phyloP scores from a whole-genome alignment of 2,888 invertebrate species.

The Sericinus montela region DNA sequence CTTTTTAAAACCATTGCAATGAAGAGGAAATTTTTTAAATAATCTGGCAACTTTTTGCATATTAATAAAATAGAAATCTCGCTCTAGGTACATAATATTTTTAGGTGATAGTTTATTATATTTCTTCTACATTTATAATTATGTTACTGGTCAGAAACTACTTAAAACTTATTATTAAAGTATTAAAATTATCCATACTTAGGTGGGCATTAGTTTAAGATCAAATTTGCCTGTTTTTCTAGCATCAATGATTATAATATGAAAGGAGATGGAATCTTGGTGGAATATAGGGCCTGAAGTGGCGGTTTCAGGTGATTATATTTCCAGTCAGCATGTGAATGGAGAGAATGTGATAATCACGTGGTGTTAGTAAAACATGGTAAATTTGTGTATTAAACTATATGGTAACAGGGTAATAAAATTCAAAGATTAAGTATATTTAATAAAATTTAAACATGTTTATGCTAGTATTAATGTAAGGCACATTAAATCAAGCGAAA shows the following conservation, averaged over 20 bases:
- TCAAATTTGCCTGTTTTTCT: slow-evolving; percentile 25
- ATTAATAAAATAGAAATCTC: slow-evolving; percentile 5
- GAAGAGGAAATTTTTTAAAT: not conserved
- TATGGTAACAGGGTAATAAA: no score
- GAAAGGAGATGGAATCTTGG: slow-evolving; percentile 32
- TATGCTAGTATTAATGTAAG: no score
- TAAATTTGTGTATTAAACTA: no score
- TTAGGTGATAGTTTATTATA: not conserved
- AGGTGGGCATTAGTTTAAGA: no score
- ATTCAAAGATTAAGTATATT: no score
- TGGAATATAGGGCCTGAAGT: slow-evolving; percentile 48
- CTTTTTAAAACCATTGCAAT: slow-evolving; percentile 10
- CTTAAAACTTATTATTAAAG: no score
- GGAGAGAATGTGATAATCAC: slow-evolving; percentile 25
- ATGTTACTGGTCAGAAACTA: not conserved
- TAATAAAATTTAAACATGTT: no score
- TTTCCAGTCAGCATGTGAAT: slow-evolving; percentile 29
- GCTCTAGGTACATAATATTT: not conserved
- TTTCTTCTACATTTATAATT: not conserved
- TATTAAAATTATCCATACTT: no score
- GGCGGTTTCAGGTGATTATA: slow-evolving; percentile 60
- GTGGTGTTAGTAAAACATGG: slow-evolving; percentile 23
- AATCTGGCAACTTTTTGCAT: slow-evolving; percentile 11
- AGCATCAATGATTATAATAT: slow-evolving; percentile 31
- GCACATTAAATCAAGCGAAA: no score